These are phyloP conservation scores for Polylopha cassiicola DNA, from an alignment of 2,888 invertebrate species.

Conservation along the genomic window DNA sequence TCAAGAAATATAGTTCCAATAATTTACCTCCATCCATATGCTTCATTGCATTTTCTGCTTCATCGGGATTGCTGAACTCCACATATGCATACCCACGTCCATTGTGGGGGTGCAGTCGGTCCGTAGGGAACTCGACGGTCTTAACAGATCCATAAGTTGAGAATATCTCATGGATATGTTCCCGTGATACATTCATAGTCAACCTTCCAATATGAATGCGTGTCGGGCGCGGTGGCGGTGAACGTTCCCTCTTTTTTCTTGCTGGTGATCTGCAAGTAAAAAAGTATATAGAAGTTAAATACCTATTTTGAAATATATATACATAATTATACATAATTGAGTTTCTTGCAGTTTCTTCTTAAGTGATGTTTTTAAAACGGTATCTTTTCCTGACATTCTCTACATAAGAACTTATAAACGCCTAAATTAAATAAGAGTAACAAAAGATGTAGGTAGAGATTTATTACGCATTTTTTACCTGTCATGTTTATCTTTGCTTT, in stretches of 20 bases:
- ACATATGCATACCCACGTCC: constrained; percentile 97
- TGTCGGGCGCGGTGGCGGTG: constrained; percentile 92
- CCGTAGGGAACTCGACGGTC: constrained; percentile 91
- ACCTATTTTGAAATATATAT: not conserved
- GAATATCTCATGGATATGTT: constrained; percentile 94
- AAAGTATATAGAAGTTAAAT: not conserved
- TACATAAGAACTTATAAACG: too few relatives aligned
- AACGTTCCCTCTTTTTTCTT: constrained; percentile 86
- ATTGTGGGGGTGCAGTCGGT: constrained; percentile 90
- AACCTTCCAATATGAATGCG: constrained; percentile 96
- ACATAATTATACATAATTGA: not conserved
- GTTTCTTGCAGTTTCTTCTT: too few relatives aligned
- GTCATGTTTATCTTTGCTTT: constrained; percentile 67
- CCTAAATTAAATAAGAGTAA: too few relatives aligned
- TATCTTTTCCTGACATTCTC: too few relatives aligned
- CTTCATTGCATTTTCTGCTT: constrained; percentile 99
- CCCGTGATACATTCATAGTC: constrained; percentile 94
- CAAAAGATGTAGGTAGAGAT: too few relatives aligned
- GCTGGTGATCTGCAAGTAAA: constrained; percentile 69
- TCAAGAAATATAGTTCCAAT: not conserved
- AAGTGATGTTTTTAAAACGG: too few relatives aligned
- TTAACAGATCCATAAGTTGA: constrained; percentile 92
- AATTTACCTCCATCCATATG: constrained; percentile 97
- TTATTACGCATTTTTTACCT: constrained; percentile 41
- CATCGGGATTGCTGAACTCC: constrained; percentile 94